Conservation (phyloP, 1,140 invertebrate genomes). For the Bathynomus jamesi region DNA sequence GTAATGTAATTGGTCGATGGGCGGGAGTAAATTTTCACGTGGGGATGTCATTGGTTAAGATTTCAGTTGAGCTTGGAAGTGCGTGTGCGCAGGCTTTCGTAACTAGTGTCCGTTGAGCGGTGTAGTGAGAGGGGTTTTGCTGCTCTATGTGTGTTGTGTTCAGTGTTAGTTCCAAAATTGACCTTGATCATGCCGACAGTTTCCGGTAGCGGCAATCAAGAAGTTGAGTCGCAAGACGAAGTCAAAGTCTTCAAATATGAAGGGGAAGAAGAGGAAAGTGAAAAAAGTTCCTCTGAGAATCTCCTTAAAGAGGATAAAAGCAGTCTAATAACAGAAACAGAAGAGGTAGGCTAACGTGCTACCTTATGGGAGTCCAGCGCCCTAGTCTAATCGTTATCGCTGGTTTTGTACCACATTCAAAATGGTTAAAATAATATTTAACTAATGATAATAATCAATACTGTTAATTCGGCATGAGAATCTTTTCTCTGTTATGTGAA, state of each 20-base stretch:
- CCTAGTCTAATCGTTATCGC: too few species aligned
- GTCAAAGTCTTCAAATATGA: slow-evolving; percentile 38
- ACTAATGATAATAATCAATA: too few species aligned
- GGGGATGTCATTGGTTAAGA: not conserved
- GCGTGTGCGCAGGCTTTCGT: not conserved
- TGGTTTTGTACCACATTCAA: too few species aligned
- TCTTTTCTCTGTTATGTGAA: too few species aligned
- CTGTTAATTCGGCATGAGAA: too few species aligned
- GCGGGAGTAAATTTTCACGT: not conserved
- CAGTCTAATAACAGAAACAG: slow-evolving; percentile 38
- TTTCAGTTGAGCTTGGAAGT: not conserved
- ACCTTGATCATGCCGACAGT: slow-evolving; percentile 32
- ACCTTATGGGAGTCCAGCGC: not conserved
- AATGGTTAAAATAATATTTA: too few species aligned
- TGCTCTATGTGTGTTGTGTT: not conserved
- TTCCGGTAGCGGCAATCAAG: slow-evolving; percentile 35
- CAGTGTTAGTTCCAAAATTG: not conserved
- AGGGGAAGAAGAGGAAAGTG: slow-evolving; percentile 36
- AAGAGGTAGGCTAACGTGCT: slow-evolving; percentile 27
- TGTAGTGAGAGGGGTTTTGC: not conserved
- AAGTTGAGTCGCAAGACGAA: slow-evolving; percentile 37
- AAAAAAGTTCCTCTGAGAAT: slow-evolving; percentile 37
- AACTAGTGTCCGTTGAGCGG: not conserved
- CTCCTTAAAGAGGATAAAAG: slow-evolving; percentile 35
- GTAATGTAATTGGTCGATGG: not conserved